A percentile compares a stretch with the other conserved stretches of the same genome.
Evolutionary conservation across 2,113 vertebrate species (phyloP).

Genomic region (Aplodontia rufa): DNA sequence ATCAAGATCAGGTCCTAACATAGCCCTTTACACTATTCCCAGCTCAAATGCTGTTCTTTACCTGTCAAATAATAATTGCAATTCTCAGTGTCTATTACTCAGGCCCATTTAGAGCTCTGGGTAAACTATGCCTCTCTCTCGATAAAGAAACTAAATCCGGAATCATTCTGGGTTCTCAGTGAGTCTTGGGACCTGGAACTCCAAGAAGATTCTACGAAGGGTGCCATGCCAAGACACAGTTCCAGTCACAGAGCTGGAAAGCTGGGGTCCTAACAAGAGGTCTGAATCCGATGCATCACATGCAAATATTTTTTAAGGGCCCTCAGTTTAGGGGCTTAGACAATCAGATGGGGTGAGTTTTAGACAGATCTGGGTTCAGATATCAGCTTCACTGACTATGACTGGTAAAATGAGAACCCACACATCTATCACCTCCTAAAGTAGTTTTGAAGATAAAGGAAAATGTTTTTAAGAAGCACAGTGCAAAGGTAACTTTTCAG

Average conservation of each 20-base stretch:
- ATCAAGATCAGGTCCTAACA: background rate
- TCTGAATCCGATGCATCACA: background rate
- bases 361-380: background rate
- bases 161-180: background rate
- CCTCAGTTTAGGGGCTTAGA: background rate
- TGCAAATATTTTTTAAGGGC: background rate
- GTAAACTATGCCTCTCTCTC: background rate
- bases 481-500: background rate
- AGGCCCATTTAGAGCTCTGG: background rate
- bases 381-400: background rate
- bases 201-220: background rate
- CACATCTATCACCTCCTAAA: background rate
- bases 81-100: background rate
- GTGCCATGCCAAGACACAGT: background rate
- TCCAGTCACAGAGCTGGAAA: background rate
- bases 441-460: background rate
- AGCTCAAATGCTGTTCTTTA: background rate
- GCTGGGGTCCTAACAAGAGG: background rate
- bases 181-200: background rate
- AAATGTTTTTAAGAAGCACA: constrained; percentile 21
- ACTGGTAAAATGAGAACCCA: background rate
- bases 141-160: background rate
- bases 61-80: background rate
- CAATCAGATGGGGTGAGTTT: background rate
- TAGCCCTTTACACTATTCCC: background rate